phyloP scores from a whole-genome alignment of 2,888 invertebrate species.

The Leptopilina syphax region DNA sequence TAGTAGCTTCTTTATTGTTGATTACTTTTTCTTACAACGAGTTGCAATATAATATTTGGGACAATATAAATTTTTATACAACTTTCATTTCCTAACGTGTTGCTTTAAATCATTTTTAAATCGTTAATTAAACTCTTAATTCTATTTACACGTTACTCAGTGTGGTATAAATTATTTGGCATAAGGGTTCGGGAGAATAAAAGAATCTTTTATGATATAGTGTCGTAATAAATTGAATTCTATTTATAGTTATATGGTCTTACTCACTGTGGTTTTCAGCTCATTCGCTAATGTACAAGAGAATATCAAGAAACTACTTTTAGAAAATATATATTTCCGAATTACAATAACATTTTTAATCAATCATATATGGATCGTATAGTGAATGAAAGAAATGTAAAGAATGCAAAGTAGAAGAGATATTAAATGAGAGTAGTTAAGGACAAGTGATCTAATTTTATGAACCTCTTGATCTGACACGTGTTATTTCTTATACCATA shows the following conservation, averaged over 20 bases:
- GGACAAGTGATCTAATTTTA: constrained; percentile 31
- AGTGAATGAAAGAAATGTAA: neutral
- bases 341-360: neutral
- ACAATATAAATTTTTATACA: too few relatives aligned
- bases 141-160: neutral
- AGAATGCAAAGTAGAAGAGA: constrained; percentile 28
- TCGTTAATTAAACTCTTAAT: neutral
- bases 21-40: neutral
- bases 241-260: too few relatives aligned
- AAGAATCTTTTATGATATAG: too few relatives aligned
- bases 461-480: constrained; percentile 17
- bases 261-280: too few relatives aligned
- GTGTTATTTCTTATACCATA: neutral
- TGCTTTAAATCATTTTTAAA: too few relatives aligned
- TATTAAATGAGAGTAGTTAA: constrained; percentile 25
- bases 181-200: too few relatives aligned
- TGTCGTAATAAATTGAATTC: too few relatives aligned
- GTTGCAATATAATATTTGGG: neutral
- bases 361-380: neutral
- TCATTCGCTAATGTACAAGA: too few relatives aligned
- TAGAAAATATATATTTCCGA: too few relatives aligned
- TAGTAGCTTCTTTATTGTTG: constrained; percentile 25
- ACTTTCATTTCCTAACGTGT: too few relatives aligned
- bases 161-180: too few relatives aligned
- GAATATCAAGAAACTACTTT: too few relatives aligned